phyloP scores from a whole-genome alignment of 2,113 vertebrate species.

The Entosphenus tridentatus region DNA sequence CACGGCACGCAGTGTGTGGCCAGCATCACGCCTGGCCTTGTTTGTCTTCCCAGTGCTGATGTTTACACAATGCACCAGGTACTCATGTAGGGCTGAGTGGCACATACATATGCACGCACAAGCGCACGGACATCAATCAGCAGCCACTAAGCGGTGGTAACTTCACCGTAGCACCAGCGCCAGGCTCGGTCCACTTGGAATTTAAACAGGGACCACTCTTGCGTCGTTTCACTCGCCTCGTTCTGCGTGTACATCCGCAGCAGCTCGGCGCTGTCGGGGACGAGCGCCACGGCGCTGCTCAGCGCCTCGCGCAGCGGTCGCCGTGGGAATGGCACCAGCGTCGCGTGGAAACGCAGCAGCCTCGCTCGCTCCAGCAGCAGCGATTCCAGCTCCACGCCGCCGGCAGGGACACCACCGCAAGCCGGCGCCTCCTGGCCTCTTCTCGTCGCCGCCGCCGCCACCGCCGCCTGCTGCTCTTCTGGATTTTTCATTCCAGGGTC shows the following conservation, averaged over 20 bases:
- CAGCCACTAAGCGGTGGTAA: too few species aligned
- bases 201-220: constrained; percentile 13
- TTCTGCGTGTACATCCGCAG: constrained; percentile 51
- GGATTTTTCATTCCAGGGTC: too few species aligned
- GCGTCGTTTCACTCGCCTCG: constrained; percentile 50
- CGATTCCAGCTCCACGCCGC: constrained; percentile 24
- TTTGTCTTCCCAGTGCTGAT: too few species aligned
- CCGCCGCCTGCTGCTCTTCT: constrained; percentile 17
- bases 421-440: neutral
- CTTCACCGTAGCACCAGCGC: too few species aligned
- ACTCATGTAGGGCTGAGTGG: too few species aligned
- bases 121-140: too few species aligned
- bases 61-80: too few species aligned
- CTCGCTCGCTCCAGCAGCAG: constrained; percentile 37
- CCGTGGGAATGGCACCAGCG: constrained; percentile 33
- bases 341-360: constrained; percentile 40
- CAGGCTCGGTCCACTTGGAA: too few species aligned
- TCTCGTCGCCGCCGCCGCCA: neutral
- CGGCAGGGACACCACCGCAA: neutral
- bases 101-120: too few species aligned
- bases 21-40: too few species aligned
- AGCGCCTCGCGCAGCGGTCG: constrained; percentile 37
- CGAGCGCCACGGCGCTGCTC: constrained; percentile 28
- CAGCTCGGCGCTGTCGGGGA: constrained; percentile 34
- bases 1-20: too few species aligned